Conservation (phyloP, 2,113 vertebrate species). For the Erinaceus europaeus region DNA sequence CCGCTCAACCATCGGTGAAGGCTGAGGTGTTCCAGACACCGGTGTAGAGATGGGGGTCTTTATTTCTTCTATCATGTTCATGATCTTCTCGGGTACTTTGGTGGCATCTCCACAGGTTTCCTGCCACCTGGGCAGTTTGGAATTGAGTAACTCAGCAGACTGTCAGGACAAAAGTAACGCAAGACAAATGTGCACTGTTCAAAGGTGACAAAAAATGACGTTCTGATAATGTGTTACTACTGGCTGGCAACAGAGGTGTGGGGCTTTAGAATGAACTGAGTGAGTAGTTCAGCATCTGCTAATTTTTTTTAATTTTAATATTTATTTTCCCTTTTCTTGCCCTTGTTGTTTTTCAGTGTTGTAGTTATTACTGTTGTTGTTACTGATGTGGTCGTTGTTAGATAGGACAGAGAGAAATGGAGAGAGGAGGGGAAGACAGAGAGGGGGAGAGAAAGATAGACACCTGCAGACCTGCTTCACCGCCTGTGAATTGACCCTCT, state of each 20-base stretch:
- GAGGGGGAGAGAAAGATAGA: no score
- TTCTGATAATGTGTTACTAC: fast-evolving
- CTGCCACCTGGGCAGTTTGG: slow-evolving; percentile 92
- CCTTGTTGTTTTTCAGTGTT: no score
- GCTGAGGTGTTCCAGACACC: slow-evolving; percentile 84
- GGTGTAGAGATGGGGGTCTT: slow-evolving; percentile 80
- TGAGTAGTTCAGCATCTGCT: background rate
- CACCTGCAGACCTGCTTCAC: no score
- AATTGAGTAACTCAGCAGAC: slow-evolving; percentile 90
- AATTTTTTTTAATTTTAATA: no score
- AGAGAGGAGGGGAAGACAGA: no score
- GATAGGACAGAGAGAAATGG: no score
- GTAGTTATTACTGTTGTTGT: no score
- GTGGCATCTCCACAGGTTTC: slow-evolving; percentile 93
- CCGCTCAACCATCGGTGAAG: slow-evolving; percentile 84
- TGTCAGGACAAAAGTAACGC: slow-evolving; percentile 71
- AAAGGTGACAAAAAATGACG: background rate
- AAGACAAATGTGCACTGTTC: background rate
- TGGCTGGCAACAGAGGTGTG: background rate
- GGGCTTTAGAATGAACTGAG: background rate
- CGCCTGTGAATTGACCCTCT: no score
- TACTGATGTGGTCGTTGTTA: no score
- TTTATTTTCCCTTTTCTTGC: no score
- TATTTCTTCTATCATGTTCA: slow-evolving; percentile 90
- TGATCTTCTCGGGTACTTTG: slow-evolving; percentile 90